These are phyloP conservation scores for Pangasianodon gigas DNA, from an alignment of 2,113 vertebrate genomes.

Conservation along the genomic window DNA sequence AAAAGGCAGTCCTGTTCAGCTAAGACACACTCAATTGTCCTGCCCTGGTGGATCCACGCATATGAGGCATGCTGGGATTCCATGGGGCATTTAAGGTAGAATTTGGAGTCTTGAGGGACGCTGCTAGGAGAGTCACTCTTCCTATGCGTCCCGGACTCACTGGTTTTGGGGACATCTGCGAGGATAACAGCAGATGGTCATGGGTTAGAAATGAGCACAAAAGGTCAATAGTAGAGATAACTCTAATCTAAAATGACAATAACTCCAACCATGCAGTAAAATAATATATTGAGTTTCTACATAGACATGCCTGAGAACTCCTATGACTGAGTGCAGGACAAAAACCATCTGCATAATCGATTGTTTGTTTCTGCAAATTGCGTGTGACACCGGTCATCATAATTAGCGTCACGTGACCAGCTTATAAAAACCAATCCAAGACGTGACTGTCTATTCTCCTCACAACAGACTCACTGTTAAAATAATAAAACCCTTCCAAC, in stretches of 20 bases:
- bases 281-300: background rate
- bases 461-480: too few species aligned
- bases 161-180: background rate
- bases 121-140: accelerated
- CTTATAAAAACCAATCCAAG: too few species aligned
- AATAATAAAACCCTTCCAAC: too few species aligned
- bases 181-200: background rate
- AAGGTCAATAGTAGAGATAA: background rate
- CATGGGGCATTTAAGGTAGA: conserved; percentile 61
- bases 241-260: background rate
- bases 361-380: too few species aligned
- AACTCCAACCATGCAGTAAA: background rate
- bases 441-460: background rate
- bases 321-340: background rate
- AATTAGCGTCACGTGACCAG: background rate
- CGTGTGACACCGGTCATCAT: background rate
- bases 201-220: background rate
- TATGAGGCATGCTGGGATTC: conserved; percentile 66
- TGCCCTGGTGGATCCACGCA: conserved; percentile 46
- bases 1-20: conserved; percentile 48
- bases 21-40: background rate
- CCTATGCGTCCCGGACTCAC: background rate
- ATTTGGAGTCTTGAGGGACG: conserved; percentile 24
- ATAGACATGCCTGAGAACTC: background rate
- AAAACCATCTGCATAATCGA: too few species aligned